Evolutionary conservation across 2,113 vertebrate species (phyloP).

Genomic region (Plecotus auritus): DNA sequence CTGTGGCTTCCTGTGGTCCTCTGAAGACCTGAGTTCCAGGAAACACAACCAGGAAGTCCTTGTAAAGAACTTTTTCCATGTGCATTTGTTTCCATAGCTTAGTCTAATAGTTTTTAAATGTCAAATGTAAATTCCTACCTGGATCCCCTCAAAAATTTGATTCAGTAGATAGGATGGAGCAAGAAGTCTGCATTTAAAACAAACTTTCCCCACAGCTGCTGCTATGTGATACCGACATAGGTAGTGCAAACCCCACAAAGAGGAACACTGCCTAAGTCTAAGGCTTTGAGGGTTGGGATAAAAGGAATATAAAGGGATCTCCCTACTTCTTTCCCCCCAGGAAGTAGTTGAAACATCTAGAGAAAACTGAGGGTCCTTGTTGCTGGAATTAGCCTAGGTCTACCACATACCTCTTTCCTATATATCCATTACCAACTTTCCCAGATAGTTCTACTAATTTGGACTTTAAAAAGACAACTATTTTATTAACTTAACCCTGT

Average conservation of each 20-base stretch:
- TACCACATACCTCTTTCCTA: neutral
- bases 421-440: neutral
- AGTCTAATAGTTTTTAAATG: neutral
- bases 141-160: neutral
- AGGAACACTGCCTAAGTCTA: neutral
- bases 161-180: neutral
- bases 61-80: neutral
- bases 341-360: neutral
- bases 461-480: neutral
- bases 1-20: neutral
- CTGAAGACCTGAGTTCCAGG: neutral
- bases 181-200: neutral
- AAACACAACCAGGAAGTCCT: neutral
- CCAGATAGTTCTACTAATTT: neutral
- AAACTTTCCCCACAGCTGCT: neutral
- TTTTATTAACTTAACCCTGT: neutral
- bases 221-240: neutral
- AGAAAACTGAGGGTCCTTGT: neutral
- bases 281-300: neutral
- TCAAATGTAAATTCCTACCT: neutral
- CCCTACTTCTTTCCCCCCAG: neutral
- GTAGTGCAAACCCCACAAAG: neutral
- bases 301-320: neutral
- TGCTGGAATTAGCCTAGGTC: neutral
- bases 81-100: neutral